Conservation (phyloP, 92 coral and sea anemone genomes). For the Virgularia gustaviana region DNA sequence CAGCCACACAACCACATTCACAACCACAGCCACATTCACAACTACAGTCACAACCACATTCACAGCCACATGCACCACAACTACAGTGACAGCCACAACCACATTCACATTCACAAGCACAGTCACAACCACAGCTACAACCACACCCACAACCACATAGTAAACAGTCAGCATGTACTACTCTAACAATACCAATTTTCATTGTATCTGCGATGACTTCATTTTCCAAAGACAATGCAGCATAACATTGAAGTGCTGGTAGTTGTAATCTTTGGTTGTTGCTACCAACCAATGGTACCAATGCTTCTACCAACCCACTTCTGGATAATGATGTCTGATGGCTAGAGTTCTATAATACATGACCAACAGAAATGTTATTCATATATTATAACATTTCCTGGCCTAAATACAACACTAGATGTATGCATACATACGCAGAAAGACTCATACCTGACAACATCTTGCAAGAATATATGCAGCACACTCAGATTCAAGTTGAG, state of each 20-base stretch:
- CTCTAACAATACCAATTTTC: slow-evolving; percentile 70
- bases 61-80: too few relatives aligned
- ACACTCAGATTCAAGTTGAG: slow-evolving; percentile 84
- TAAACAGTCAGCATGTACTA: background rate
- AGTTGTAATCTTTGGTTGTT: slow-evolving; percentile 77
- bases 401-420: too few relatives aligned
- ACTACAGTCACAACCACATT: too few relatives aligned
- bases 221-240: slow-evolving; percentile 90
- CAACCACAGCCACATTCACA: too few relatives aligned
- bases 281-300: slow-evolving; percentile 78
- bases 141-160: background rate
- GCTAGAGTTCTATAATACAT: slow-evolving; percentile 52
- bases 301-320: slow-evolving; percentile 82
- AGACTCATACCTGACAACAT: slow-evolving; percentile 99
- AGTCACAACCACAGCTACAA: too few relatives aligned
- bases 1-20: too few relatives aligned
- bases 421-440: too few relatives aligned
- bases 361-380: background rate
- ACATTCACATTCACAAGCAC: too few relatives aligned
- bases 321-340: slow-evolving; percentile 87
- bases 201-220: slow-evolving; percentile 80
- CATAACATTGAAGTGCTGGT: slow-evolving; percentile 84
- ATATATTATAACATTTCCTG: too few relatives aligned
- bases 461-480: slow-evolving; percentile 87
- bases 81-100: too few relatives aligned